Conservation (phyloP, 2,888 invertebrate species). For the Cheilosia grossa region DNA sequence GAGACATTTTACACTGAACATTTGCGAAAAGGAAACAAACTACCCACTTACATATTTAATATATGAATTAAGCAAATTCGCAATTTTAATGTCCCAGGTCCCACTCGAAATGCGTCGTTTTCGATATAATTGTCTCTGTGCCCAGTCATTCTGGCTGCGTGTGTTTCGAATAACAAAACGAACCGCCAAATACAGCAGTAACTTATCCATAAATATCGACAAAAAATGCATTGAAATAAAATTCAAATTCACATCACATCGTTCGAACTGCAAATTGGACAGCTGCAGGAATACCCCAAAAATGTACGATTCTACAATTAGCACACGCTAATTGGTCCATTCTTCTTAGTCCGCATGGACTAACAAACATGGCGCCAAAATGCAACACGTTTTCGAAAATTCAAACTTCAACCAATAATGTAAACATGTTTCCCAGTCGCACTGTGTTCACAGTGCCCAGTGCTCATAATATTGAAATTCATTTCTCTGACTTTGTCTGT, state of each 20-base stretch:
- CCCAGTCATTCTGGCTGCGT: too few relatives aligned
- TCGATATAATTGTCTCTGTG: too few relatives aligned
- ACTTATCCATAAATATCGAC: background rate
- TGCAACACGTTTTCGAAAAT: slow-evolving; percentile 7
- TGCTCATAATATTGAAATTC: slow-evolving; percentile 60
- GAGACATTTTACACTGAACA: too few relatives aligned
- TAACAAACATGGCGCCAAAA: slow-evolving; percentile 7
- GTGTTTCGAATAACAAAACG: background rate
- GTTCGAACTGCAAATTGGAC: background rate
- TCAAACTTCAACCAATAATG: background rate
- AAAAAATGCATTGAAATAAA: background rate
- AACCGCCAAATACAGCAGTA: background rate
- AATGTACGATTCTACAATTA: slow-evolving; percentile 1
- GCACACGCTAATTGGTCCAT: slow-evolving; percentile 12
- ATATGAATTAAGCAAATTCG: too few relatives aligned
- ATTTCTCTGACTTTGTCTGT: slow-evolving; percentile 60
- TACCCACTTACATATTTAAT: too few relatives aligned
- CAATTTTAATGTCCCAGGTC: too few relatives aligned
- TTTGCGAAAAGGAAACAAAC: too few relatives aligned
- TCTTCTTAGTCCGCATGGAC: background rate
- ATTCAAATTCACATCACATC: background rate
- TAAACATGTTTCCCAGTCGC: slow-evolving; percentile 2
- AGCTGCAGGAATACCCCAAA: background rate
- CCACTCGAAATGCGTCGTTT: too few relatives aligned
- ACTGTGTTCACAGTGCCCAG: background rate